phyloP scores from a whole-genome alignment of 2,888 invertebrate genomes.

The Strigamia transsilvanica region DNA sequence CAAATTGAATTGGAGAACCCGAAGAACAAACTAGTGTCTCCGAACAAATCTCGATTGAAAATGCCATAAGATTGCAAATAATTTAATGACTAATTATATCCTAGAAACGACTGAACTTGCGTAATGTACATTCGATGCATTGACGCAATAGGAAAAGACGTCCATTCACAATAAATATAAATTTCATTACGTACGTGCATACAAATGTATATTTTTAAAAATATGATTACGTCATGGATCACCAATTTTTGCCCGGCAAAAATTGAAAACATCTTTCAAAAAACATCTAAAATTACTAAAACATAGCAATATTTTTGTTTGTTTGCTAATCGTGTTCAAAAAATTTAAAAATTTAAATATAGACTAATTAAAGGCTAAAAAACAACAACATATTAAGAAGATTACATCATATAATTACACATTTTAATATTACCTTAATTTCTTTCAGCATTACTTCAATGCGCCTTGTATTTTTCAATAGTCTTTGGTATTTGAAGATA shows the following conservation, averaged over 20 bases:
- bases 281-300: not conserved
- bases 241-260: too few species aligned
- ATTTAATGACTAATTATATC: not conserved
- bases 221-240: too few species aligned
- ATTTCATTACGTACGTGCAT: too few species aligned
- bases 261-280: not conserved
- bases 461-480: conserved; percentile 73
- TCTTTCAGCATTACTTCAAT: conserved; percentile 79
- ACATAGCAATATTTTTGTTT: too few species aligned
- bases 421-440: conserved; percentile 70
- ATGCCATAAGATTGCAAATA: not conserved
- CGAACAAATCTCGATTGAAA: not conserved
- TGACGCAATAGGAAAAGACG: conserved; percentile 20
- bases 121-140: not conserved
- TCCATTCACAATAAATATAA: not conserved
- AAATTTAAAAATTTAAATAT: too few species aligned
- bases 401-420: not conserved
- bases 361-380: too few species aligned
- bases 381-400: not conserved
- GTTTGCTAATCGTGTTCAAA: too few species aligned
- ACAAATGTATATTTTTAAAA: too few species aligned
- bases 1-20: too few species aligned
- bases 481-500: conserved; percentile 76
- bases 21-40: too few species aligned
- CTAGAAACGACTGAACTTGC: not conserved